These are phyloP conservation scores for Rhea americana DNA, from an alignment of 2,113 vertebrate genomes.

Conservation along the genomic window DNA sequence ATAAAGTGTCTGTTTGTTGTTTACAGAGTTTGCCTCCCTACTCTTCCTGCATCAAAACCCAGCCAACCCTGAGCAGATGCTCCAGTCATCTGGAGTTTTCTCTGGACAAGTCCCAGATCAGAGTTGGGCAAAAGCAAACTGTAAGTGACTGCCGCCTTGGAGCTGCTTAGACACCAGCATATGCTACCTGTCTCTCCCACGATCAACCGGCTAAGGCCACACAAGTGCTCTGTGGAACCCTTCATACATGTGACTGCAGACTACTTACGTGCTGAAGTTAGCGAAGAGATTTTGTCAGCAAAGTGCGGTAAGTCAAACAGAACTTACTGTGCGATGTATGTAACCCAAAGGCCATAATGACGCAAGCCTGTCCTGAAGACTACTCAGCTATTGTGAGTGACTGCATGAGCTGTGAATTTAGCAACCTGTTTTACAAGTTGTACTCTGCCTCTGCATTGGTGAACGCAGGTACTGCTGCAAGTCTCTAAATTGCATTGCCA, in stretches of 20 bases:
- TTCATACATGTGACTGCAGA: rapidly evolving
- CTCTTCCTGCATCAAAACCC: not conserved
- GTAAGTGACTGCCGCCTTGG: not conserved
- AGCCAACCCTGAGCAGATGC: not conserved
- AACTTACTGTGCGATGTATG: not conserved
- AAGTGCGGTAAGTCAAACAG: not conserved
- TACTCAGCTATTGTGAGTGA: not conserved
- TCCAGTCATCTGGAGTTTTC: not conserved
- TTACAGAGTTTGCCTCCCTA: not conserved
- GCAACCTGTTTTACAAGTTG: not conserved
- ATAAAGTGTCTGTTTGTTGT: not conserved
- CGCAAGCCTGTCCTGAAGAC: not conserved
- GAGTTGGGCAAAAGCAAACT: not conserved
- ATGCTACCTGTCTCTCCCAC: not conserved
- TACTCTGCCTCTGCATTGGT: not conserved
- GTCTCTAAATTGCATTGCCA: not conserved
- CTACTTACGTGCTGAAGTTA: not conserved
- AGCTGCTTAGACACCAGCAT: not conserved
- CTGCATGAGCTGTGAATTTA: not conserved
- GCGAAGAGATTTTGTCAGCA: not conserved
- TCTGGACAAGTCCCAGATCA: not conserved
- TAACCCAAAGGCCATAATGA: not conserved
- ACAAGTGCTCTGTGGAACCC: not conserved
- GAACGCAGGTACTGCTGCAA: not conserved
- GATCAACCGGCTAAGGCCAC: rapidly evolving